phyloP scores from a whole-genome alignment of 2,797 vertebrate genomes.

The Crypturellus tataupa region DNA sequence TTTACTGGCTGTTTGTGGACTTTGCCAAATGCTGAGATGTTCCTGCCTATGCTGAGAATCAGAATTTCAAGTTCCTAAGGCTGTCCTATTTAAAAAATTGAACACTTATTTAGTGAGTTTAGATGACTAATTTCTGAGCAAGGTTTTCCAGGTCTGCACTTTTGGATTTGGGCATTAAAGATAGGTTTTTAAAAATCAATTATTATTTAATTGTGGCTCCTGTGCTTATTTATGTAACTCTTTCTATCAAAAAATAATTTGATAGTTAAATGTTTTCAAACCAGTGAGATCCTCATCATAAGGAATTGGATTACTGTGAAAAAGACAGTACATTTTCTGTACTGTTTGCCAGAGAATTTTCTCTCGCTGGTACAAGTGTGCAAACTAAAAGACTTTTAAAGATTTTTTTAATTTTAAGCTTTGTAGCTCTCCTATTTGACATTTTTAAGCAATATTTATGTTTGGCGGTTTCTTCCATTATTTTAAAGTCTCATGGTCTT shows the following conservation, averaged over 20 bases:
- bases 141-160: neutral
- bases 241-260: neutral
- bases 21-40: neutral
- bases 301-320: neutral
- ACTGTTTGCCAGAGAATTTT: neutral
- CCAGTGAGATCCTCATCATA: neutral
- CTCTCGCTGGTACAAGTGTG: neutral
- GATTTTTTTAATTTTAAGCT: neutral
- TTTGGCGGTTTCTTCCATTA: neutral
- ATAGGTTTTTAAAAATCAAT: neutral
- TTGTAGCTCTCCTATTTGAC: neutral
- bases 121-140: neutral
- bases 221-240: neutral
- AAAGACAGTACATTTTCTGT: neutral
- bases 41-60: neutral
- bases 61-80: neutral
- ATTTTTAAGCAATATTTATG: neutral
- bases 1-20: neutral
- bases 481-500: neutral
- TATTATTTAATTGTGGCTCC: neutral
- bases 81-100: neutral
- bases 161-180: neutral
- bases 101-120: neutral
- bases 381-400: neutral
- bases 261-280: neutral